Base-by-base conservation (phyloP, 2,113 vertebrate genomes). In the Pogonocichla stellata region DNA sequence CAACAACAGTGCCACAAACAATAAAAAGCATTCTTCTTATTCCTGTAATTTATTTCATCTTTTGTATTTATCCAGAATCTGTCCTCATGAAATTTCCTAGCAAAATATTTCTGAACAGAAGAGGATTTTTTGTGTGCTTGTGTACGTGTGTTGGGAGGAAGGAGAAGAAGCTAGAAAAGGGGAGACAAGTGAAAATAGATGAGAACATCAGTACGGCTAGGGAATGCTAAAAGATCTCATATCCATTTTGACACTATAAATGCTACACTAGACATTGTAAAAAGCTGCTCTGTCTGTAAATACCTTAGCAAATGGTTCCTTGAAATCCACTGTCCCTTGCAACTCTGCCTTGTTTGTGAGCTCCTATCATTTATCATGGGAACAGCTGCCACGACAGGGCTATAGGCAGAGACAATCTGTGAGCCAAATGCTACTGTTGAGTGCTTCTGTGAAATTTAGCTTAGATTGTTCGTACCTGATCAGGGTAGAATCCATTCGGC, bases 51-150 rank as follows among this genome's bases (percentile, higher is more conserved):
- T 33, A 51, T 40, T 78, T 58, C 5, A 19, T 51, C 17, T 84
- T 86, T 9, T 71, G 23, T 42, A 19, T 85, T 74, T 74, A 38
- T 29, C 10, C 38, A 66, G 33, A 74, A 25, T 80, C 66, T 83
- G 5, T 22, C 33, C 19, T 36, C 0, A 0, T 40, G 12, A 71
- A 50, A 64, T 2, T 71, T 67, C 10, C 43, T 64, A 56, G 26
- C 23, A 81, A 78, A 42, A 24, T 47, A 54, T 79, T 90, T 81
- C 23, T 33, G 45, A 90, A 6, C 6, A 70, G 50, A 50, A 57
- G 10, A 33, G 50, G n/a, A 4, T 66, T 86, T 83, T 65, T 12
- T 45, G 9, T 70, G 28, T 58, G 28, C 22, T 51, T 38, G 6
- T 62, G 19, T 40, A 24, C 31, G 28, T 31, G 25, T 54, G 3